A percentile compares a stretch with the other conserved stretches of the same genome.
phyloP scores from a whole-genome alignment of 2,797 vertebrate species.

The Paratrypauchen microcephalus region DNA sequence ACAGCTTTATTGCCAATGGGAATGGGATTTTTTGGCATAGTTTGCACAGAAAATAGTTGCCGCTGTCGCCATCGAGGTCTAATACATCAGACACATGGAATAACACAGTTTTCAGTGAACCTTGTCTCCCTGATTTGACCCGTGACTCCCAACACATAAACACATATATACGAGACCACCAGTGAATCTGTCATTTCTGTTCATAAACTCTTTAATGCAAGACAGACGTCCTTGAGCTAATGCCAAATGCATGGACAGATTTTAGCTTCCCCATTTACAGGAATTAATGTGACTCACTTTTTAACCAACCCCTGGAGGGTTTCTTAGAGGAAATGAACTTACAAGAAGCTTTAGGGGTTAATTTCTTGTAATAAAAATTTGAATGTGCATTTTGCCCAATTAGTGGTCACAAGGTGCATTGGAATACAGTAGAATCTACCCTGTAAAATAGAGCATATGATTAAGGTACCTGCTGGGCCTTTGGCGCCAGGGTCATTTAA shows the following conservation, averaged over 20 bases:
- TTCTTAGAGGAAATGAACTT: constrained; percentile 30
- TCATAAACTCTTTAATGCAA: constrained; percentile 45
- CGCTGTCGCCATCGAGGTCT: neutral
- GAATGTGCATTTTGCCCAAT: constrained; percentile 1
- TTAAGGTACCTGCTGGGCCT: constrained; percentile 30
- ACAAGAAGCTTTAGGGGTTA: constrained; percentile 19
- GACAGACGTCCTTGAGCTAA: constrained; percentile 23
- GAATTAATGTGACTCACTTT: constrained; percentile 35
- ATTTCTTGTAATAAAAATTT: constrained; percentile 3
- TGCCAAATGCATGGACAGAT: constrained; percentile 18
- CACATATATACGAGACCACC: constrained; percentile 30
- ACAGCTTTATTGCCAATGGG: constrained; percentile 16
- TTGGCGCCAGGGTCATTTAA: constrained; percentile 28
- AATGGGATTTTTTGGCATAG: constrained; percentile 29
- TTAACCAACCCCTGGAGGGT: constrained; percentile 27
- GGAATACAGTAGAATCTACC: neutral
- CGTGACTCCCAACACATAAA: constrained; percentile 34
- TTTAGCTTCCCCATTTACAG: constrained; percentile 8
- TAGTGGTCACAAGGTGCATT: neutral
- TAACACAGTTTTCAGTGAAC: constrained; percentile 40
- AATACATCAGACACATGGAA: constrained; percentile 18
- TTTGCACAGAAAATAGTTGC: constrained; percentile 17
- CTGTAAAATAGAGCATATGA: neutral
- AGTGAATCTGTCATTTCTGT: constrained; percentile 44
- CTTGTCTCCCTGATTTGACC: constrained; percentile 47